These are phyloP conservation scores for Drosophila falleni DNA, from an alignment of 2,888 invertebrate genomes.

Conservation along the genomic window DNA sequence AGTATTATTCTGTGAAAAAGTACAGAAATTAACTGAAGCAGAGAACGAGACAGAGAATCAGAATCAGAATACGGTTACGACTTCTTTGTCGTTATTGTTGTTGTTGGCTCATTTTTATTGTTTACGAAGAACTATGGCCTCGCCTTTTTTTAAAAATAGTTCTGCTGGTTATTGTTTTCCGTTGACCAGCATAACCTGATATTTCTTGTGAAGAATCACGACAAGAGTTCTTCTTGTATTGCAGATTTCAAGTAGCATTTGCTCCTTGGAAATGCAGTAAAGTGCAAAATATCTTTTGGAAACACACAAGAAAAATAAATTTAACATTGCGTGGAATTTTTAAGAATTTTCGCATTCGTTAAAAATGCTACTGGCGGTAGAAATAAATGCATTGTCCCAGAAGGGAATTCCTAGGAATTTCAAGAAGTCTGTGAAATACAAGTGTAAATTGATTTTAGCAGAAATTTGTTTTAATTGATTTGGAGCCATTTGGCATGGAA, in stretches of 20 bases:
- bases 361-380: too few species aligned
- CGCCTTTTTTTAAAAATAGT: conserved; percentile 22
- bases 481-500: too few species aligned
- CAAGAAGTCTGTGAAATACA: too few species aligned
- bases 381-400: too few species aligned
- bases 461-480: too few species aligned
- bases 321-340: background rate
- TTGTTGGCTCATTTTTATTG: conserved; percentile 22
- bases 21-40: conserved; percentile 4
- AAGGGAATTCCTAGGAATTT: too few species aligned
- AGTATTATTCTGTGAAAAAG: conserved; percentile 34
- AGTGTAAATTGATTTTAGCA: too few species aligned
- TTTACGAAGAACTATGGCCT: conserved; percentile 28
- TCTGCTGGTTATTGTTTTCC: conserved; percentile 36
- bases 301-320: conserved; percentile 2
- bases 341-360: background rate
- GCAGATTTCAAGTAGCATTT: conserved; percentile 3
- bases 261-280: conserved; percentile 20
- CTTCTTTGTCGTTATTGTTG: background rate
- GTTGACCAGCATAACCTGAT: conserved; percentile 35
- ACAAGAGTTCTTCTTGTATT: conserved; percentile 17
- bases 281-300: conserved; percentile 23
- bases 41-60: conserved; percentile 13
- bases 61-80: background rate
- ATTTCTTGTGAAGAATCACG: conserved; percentile 22